Evolutionary conservation across 2,888 invertebrate genomes (phyloP), one percentile per base, ranked within the genome.

Genomic region (Eulithis testata): DNA sequence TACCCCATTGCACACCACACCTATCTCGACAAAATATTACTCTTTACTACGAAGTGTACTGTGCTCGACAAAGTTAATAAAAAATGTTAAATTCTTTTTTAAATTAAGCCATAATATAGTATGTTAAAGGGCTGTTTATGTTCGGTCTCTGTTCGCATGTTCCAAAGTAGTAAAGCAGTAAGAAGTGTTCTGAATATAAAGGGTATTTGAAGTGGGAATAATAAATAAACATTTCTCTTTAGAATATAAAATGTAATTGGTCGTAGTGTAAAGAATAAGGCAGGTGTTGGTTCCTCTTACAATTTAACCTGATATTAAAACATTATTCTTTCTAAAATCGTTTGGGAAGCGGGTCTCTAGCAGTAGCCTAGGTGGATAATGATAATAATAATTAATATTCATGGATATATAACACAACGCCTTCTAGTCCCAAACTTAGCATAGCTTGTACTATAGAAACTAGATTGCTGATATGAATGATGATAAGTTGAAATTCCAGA

Each of bases 1-100:
- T 61, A 60, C 69, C 66, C 66, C 54, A 67, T 64, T 65, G 71
- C 68, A 69, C 63, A 73, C 70, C 65, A 53, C 70, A 71, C 71
- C 71, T 66, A 72, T 69, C 64, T 67, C 37, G 63, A 69, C 67
- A 61, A 68, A 65, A 57, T 67, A 72, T 70, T 65, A 51, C 66
- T 55, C 50, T 61, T 47, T 66, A 64, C 68, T 21, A 58, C 54
- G 62, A 66, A 68, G n/a, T 56, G 66, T 62, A 45, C 52, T 63
- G 37, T 60, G 63, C 66, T 60, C 59, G 66, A 68, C 62, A 66
- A 65, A 66, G 53, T 58, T 59, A n/a, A n/a, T n/a, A n/a, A n/a
- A n/a, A n/a, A n/a, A n/a, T 53, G 44, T 21, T 52, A 52, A 60
- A 51, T 56, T 56, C 49, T 65, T 68, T 69, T 72, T 71, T 67